Conservation (phyloP, 2,888 invertebrate genomes). For the Troilus luridus region DNA sequence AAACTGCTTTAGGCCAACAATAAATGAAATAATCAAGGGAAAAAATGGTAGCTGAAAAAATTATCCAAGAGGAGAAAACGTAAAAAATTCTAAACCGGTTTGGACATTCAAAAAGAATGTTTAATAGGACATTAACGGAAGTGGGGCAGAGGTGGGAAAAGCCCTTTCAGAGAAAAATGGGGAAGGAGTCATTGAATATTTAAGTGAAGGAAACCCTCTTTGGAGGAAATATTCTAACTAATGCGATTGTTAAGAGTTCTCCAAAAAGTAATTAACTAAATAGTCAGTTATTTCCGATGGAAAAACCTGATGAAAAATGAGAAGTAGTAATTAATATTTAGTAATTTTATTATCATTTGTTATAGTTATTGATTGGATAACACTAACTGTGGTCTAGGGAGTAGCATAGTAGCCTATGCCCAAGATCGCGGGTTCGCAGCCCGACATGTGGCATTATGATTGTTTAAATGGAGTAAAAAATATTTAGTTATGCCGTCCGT, state of each 20-base stretch:
- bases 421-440: no score
- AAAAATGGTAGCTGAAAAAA: neutral
- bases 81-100: constrained; percentile 3
- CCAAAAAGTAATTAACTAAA: neutral
- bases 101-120: constrained; percentile 8
- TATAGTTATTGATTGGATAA: no score
- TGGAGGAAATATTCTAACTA: neutral
- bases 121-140: neutral
- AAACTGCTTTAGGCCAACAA: neutral
- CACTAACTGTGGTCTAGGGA: no score
- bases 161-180: neutral
- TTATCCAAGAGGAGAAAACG: neutral
- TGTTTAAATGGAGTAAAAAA: no score
- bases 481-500: no score
- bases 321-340: no score
- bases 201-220: neutral
- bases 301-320: neutral
- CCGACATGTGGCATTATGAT: no score
- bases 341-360: no score
- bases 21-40: neutral
- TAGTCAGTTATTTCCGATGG: neutral
- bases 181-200: neutral
- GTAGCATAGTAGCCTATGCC: no score
- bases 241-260: neutral
- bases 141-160: neutral